Conservation (phyloP, 2,888 invertebrate genomes). For the Megaustenia siamemsis region DNA sequence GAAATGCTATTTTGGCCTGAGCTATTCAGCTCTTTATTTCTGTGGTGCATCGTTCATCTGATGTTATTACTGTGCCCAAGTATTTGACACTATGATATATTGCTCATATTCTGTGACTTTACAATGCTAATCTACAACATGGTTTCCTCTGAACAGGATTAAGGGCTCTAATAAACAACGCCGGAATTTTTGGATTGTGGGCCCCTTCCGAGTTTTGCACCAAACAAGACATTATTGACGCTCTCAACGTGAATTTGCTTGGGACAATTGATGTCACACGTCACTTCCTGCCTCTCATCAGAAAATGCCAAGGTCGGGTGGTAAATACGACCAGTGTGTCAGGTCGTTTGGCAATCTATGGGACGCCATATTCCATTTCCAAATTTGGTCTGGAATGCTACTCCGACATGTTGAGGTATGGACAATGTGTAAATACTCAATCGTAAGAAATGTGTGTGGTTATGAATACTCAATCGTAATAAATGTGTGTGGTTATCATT, state of each 20-base stretch:
- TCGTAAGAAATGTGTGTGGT: too few relatives aligned
- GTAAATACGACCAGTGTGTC: slow-evolving; percentile 13
- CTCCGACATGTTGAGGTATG: slow-evolving; percentile 70
- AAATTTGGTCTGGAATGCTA: slow-evolving; percentile 73
- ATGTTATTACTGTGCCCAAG: too few relatives aligned
- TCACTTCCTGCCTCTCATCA: slow-evolving; percentile 30
- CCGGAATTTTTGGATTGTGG: slow-evolving; percentile 14
- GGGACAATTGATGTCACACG: slow-evolving; percentile 12
- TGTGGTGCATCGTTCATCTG: too few relatives aligned
- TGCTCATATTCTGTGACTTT: too few relatives aligned
- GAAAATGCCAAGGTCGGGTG: slow-evolving; percentile 30
- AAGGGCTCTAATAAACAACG: slow-evolving; percentile 46
- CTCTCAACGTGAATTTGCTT: slow-evolving; percentile 31
- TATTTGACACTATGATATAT: too few relatives aligned
- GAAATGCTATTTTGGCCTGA: too few relatives aligned
- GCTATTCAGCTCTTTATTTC: too few relatives aligned
- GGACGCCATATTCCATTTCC: slow-evolving; percentile 67
- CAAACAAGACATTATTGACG: not conserved
- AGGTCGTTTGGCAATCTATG: slow-evolving; percentile 56
- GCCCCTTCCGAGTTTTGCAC: slow-evolving; percentile 19
- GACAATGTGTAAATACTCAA: too few relatives aligned
- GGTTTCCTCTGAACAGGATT: slow-evolving; percentile 26
- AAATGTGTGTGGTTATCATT: too few relatives aligned
- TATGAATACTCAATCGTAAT: too few relatives aligned
- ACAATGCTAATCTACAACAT: too few relatives aligned